Conservation (phyloP, 2,888 invertebrate species). For the Tolmerus cingulatus region DNA sequence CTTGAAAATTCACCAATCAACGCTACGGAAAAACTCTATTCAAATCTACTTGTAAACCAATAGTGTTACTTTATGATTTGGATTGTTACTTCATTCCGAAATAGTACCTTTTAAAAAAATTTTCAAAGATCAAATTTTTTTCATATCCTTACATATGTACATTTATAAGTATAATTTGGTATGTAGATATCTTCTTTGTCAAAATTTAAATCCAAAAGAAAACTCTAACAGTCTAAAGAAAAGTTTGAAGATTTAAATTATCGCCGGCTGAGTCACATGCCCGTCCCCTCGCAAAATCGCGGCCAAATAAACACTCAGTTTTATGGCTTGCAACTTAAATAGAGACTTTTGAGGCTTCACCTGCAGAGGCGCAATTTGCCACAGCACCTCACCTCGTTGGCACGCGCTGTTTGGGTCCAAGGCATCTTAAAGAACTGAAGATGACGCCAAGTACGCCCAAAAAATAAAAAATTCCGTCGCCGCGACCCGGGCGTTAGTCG, state of each 20-base stretch:
- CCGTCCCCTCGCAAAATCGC: not conserved
- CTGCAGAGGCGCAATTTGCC: not conserved
- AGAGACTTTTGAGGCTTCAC: not conserved
- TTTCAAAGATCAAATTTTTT: not conserved
- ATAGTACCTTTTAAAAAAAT: not conserved
- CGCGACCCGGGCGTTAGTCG: not conserved
- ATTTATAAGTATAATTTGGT: not conserved
- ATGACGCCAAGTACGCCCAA: conserved; percentile 2
- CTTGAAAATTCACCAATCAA: not conserved
- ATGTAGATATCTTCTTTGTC: not conserved
- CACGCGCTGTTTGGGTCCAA: not conserved
- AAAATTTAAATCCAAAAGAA: not conserved
- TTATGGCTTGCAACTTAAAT: not conserved
- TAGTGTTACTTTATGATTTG: no score
- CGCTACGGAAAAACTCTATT: not conserved
- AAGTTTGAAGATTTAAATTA: not conserved
- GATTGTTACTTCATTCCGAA: no score
- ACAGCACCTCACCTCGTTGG: not conserved
- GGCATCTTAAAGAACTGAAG: not conserved
- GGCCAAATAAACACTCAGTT: not conserved
- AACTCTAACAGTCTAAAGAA: not conserved
- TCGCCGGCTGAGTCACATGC: not conserved
- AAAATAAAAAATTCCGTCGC: not conserved
- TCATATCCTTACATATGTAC: not conserved
- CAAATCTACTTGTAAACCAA: not conserved